Conservation (phyloP, 2,797 vertebrate genomes). For the Emydoidea blandingii region DNA sequence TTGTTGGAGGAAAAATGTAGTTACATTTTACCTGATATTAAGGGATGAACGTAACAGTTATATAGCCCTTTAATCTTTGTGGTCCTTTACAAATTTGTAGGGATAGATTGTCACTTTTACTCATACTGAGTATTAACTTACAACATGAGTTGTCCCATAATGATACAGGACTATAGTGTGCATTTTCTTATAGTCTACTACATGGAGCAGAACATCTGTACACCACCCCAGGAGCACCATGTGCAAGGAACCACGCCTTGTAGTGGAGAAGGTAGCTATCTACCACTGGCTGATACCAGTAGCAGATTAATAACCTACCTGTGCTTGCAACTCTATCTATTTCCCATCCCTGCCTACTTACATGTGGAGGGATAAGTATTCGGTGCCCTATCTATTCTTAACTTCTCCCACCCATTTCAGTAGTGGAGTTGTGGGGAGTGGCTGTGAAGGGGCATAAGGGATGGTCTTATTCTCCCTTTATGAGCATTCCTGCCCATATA, state of each 20-base stretch:
- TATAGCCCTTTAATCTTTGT: neutral
- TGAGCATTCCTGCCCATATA: neutral
- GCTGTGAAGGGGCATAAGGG: neutral
- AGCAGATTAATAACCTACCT: fast-evolving
- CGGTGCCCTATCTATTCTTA: neutral
- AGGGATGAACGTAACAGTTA: neutral
- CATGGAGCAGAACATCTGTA: neutral
- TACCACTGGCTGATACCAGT: fast-evolving
- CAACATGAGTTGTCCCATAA: neutral
- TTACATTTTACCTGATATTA: neutral
- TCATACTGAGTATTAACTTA: neutral
- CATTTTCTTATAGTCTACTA: neutral
- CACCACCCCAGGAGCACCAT: neutral
- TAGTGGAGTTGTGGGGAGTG: neutral
- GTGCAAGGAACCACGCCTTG: neutral
- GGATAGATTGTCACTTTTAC: neutral
- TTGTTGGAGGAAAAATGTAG: neutral
- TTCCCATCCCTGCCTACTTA: neutral
- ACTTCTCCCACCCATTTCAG: neutral
- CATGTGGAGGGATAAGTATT: neutral
- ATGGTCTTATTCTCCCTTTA: neutral
- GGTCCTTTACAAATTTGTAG: neutral
- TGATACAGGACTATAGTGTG: neutral
- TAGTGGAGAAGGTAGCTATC: neutral
- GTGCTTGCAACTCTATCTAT: fast-evolving